A percentile compares a stretch with the other conserved stretches of the same genome.
These are phyloP conservation scores for Willowsia nigromaculata DNA, from an alignment of 2,888 invertebrate species.

Conservation along the genomic window DNA sequence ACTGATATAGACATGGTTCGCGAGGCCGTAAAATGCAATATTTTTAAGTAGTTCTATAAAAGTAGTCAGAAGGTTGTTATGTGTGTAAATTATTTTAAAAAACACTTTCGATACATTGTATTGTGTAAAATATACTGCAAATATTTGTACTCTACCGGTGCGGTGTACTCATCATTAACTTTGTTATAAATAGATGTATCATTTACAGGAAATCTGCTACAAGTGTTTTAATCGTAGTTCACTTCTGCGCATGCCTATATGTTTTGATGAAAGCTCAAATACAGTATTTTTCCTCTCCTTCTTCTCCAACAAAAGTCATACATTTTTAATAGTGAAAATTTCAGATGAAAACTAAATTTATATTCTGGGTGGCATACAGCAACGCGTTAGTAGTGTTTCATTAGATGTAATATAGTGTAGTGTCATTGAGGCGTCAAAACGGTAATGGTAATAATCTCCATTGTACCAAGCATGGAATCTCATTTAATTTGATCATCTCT, in stretches of 20 bases:
- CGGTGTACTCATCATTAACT: background rate
- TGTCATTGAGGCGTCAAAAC: slow-evolving; percentile 25
- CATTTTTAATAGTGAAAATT: slow-evolving; percentile 13
- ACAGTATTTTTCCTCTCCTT: background rate
- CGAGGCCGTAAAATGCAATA: slow-evolving; percentile 68
- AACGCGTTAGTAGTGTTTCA: background rate
- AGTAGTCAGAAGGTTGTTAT: slow-evolving; percentile 29
- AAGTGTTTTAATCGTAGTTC: background rate
- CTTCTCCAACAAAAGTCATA: background rate
- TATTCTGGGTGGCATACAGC: slow-evolving; percentile 7
- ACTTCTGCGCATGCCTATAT: background rate
- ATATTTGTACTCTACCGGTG: slow-evolving; percentile 9
- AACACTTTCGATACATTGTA: background rate
- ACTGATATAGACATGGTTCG: slow-evolving; percentile 33
- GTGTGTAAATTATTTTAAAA: slow-evolving; percentile 14
- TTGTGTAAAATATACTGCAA: slow-evolving; percentile 12
- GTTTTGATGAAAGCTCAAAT: background rate
- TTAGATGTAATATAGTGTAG: background rate
- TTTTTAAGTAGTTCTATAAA: slow-evolving; percentile 45
- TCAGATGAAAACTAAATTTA: background rate
- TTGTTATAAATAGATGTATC: slow-evolving; percentile 22
- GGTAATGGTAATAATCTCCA: slow-evolving; percentile 18
- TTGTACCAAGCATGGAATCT: slow-evolving; percentile 48
- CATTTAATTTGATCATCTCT: slow-evolving; percentile 61
- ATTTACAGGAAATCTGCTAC: slow-evolving; percentile 42